Base-by-base conservation (phyloP, 2,888 invertebrate genomes). In the Cephus rjabovi region DNA sequence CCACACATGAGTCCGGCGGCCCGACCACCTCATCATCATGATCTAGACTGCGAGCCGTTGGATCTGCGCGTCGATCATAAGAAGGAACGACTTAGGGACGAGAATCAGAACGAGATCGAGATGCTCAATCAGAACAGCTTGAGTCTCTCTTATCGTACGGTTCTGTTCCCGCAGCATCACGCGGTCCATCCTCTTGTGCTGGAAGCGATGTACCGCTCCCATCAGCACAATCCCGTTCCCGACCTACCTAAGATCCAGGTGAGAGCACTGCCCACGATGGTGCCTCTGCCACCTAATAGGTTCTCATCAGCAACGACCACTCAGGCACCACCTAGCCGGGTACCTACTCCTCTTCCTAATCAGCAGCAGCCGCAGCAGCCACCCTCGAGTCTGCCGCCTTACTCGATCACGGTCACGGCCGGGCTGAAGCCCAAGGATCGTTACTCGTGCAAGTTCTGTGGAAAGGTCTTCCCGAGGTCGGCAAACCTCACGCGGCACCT, bases 391-490 rank as follows among this genome's bases (percentile, higher is more conserved):
- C 75, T 86, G 68, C 85, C 88, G 0, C 83, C 86, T 0, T 87
- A 87, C 74, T 83, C 88, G 23, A 83, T 86, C 71, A 83, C 83
- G 11, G 93, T 90, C 92, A 73, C 93, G 88, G 84, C 90, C 15
- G 94, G 93, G 31, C 94, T 94, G 77, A 94, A 96, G 90, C 94
- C 95, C 77, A 95, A 97, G 89, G 98, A 98, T 92, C 95, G 98
- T 76, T 99, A 99, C 92, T 97, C 98, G 74, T 99, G 99, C 93
- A 98, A 98, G 89, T 99, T 98, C 92, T 99, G 99, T 92, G 98
- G 98, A 76, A 98, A 98, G 92, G 96, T 98, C 33, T 99, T 99
- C 91, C 99, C 99, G 0, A 95, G 99, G 76, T 98, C 98, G 77
- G 99, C 99, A 12, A 99, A 99, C 91, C 93, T 99, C 79, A 99